These are phyloP conservation scores for Apoderus coryli DNA, from an alignment of 2,888 invertebrate species.

Conservation along the genomic window DNA sequence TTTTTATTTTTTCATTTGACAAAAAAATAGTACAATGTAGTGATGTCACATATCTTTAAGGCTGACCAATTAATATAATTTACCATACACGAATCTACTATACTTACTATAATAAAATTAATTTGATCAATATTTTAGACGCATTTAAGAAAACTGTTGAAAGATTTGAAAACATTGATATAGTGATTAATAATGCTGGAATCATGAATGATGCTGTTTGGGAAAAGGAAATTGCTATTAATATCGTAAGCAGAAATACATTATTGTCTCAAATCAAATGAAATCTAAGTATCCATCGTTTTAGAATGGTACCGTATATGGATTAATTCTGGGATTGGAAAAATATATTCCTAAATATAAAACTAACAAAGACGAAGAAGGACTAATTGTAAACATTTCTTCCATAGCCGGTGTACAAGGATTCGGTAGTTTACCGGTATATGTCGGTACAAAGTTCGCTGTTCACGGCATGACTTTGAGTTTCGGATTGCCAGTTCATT, in stretches of 20 bases:
- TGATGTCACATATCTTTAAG: too few species aligned
- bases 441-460: conserved; percentile 11
- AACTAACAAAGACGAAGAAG: conserved; percentile 5
- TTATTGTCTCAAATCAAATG: too few species aligned
- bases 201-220: conserved; percentile 18
- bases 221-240: conserved; percentile 18
- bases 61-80: too few species aligned
- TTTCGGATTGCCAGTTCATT: conserved; percentile 16
- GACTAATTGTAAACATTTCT: conserved; percentile 10
- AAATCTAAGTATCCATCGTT: too few species aligned
- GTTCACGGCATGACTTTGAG: conserved; percentile 10
- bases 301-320: conserved; percentile 13
- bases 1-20: too few species aligned
- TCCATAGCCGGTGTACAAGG: conserved; percentile 9
- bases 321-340: conserved; percentile 11
- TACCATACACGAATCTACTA: too few species aligned
- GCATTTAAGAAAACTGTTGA: conserved; percentile 19
- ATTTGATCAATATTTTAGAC: too few species aligned
- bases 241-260: conserved; percentile 20
- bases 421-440: conserved; percentile 7
- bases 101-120: too few species aligned
- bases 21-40: too few species aligned
- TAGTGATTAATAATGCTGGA: conserved; percentile 21
- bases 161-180: conserved; percentile 18
- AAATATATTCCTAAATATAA: conserved; percentile 11